Conservation (phyloP, 2,113 vertebrate species). For the Tapirus terrestris region DNA sequence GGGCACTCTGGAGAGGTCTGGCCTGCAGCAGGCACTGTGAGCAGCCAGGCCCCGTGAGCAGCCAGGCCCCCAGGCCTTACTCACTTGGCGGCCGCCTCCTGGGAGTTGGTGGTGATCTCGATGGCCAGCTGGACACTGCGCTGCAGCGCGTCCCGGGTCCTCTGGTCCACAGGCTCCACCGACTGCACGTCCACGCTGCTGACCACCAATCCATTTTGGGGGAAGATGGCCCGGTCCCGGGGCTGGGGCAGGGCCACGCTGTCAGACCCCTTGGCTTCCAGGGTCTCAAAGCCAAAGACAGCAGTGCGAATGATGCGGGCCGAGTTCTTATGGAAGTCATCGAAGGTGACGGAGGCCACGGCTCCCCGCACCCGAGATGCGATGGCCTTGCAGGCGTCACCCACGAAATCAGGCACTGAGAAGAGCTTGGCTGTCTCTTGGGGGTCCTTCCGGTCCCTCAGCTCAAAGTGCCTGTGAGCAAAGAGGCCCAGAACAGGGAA, state of each 20-base stretch:
- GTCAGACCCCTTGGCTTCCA: constrained; percentile 72
- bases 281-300: constrained; percentile 91
- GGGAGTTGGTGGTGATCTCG: constrained; percentile 97
- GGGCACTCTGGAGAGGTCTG: background rate
- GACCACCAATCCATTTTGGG: constrained; percentile 91
- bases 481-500: background rate
- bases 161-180: constrained; percentile 94
- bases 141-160: constrained; percentile 92
- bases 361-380: constrained; percentile 93
- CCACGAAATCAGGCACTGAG: constrained; percentile 92
- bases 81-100: constrained; percentile 93
- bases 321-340: constrained; percentile 97
- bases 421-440: constrained; percentile 86
- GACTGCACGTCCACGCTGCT: constrained; percentile 96
- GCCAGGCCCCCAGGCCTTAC: background rate
- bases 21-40: fast-evolving
- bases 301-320: constrained; percentile 93
- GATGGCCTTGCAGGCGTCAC: constrained; percentile 93
- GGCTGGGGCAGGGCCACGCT: constrained; percentile 82
- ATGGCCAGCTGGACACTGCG: constrained; percentile 96
- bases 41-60: fast-evolving
- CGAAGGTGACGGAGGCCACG: constrained; percentile 93
- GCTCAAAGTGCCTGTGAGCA: constrained; percentile 91
- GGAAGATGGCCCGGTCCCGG: constrained; percentile 86
- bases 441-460: constrained; percentile 67